Evolutionary conservation across 2,888 invertebrate genomes (phyloP), one percentile per base, ranked within the genome.

Genomic region (Harpalus rubripes): DNA sequence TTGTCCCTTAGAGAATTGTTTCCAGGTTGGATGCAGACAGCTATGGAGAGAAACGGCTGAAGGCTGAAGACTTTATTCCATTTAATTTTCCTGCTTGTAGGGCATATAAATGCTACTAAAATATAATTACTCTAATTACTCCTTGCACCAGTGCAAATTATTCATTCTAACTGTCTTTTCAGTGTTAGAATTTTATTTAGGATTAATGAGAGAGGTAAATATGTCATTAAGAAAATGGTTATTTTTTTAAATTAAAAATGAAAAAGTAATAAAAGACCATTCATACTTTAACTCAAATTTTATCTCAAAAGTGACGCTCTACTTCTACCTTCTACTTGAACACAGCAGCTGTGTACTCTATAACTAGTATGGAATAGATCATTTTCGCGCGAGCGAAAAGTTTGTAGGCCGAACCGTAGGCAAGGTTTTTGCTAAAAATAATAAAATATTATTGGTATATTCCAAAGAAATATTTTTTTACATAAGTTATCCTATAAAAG

Each of bases 61-160:
- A 39, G n/a, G 68, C 68, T 68, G 32, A 68, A 39, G 39, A 41
- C 68, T 68, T 68, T 39, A 68, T 68, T 68, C 68, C 39, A 68
- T 68, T 68, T 68, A 68, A 68, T 68, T 68, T 68, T 68, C 68
- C 68, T 68, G 68, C 39, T 68, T 15, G 39, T 68, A 39, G 16
- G 15, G 68, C 26, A 68, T 26, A 63, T 68, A 39, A 68, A 16
- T 68, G 26, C 68, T 15, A 39, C 68, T 68, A 68, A 26, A 32
- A 68, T 68, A 68, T 68, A 68, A 68, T 68, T 68, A 32, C n/a
- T 7, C 15, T 68, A 68, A 68, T 68, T 68, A 68, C 39, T 68
- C 32, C 12, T 41, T 32, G 68, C 3, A 32, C 32, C 68, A 15
- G 0, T 39, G 39, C 12, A 68, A 39, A 39, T 65, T 39, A 26